Evolutionary conservation across 2,888 invertebrate genomes (phyloP).

Genomic region (Ernsta delagoae): DNA sequence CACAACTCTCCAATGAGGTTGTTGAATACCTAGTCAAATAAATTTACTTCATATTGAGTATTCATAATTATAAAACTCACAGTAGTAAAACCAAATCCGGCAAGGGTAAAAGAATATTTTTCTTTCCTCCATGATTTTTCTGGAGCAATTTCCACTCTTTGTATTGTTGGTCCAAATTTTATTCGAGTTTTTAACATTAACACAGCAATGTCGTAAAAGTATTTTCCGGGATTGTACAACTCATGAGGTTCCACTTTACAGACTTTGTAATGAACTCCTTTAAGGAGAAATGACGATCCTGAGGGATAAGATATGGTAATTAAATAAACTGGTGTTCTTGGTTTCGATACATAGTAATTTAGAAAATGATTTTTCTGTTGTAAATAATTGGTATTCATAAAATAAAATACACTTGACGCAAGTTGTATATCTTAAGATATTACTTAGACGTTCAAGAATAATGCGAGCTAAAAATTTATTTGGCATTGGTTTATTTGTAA

Average conservation of each 20-base stretch:
- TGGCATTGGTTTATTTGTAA: no score
- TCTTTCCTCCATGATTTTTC: conserved; percentile 32
- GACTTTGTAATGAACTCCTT: neutral
- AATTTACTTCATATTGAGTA: no score
- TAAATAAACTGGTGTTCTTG: no score
- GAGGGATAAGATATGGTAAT: neutral
- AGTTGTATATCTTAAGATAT: no score
- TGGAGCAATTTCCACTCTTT: conserved; percentile 32
- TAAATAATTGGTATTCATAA: no score
- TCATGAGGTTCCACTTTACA: conserved; percentile 11
- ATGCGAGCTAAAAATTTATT: no score
- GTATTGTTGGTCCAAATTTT: conserved; percentile 30
- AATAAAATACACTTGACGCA: no score
- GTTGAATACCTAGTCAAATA: no score
- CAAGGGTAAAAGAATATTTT: conserved; percentile 33
- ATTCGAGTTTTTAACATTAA: conserved; percentile 32
- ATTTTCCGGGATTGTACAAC: neutral
- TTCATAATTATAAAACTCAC: conserved; percentile 18
- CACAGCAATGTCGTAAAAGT: conserved; percentile 38
- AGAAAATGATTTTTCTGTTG: no score
- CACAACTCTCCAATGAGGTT: no score
- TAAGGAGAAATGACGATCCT: neutral
- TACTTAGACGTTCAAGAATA: no score
- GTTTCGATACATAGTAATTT: no score
- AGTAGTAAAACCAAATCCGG: conserved; percentile 36